phyloP scores from a whole-genome alignment of 2,888 invertebrate species.

The Idaea dimidiata region DNA sequence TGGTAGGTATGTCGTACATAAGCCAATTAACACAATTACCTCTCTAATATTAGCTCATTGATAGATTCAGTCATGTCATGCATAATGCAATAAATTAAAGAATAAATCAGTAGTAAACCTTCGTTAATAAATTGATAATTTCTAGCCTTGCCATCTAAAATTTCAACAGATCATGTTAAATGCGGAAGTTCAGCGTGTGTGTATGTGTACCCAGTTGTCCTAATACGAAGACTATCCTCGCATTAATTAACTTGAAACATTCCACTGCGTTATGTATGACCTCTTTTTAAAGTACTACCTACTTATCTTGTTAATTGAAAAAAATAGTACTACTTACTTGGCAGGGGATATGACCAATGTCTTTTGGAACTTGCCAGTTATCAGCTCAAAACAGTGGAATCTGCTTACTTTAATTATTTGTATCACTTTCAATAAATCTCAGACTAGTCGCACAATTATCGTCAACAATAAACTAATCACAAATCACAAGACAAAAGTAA shows the following conservation, averaged over 20 bases:
- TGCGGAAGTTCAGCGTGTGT: too few species aligned
- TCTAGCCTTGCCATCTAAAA: too few species aligned
- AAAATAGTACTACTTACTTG: slow-evolving; percentile 24
- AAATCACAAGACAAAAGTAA: slow-evolving; percentile 44
- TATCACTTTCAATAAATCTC: slow-evolving; percentile 31
- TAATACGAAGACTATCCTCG: background rate
- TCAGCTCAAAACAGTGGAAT: slow-evolving; percentile 26
- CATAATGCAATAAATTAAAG: too few species aligned
- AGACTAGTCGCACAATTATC: slow-evolving; percentile 34
- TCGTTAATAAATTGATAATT: too few species aligned
- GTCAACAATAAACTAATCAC: slow-evolving; percentile 42
- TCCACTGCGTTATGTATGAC: slow-evolving; percentile 1
- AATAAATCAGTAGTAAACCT: too few species aligned
- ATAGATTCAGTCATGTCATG: too few species aligned
- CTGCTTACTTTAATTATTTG: slow-evolving; percentile 29
- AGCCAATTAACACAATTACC: slow-evolving; percentile 42
- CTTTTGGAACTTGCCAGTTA: slow-evolving; percentile 13
- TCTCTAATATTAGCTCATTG: slow-evolving; percentile 4
- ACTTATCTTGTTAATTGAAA: background rate
- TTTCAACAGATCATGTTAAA: too few species aligned
- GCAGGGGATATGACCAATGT: slow-evolving; percentile 17
- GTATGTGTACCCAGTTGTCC: slow-evolving; percentile 6
- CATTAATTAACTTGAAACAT: background rate
- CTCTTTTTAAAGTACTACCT: slow-evolving; percentile 1
- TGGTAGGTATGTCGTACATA: slow-evolving; percentile 11